Evolutionary conservation across 2,113 vertebrate species (phyloP).

Genomic region (Mus spicilegus): DNA sequence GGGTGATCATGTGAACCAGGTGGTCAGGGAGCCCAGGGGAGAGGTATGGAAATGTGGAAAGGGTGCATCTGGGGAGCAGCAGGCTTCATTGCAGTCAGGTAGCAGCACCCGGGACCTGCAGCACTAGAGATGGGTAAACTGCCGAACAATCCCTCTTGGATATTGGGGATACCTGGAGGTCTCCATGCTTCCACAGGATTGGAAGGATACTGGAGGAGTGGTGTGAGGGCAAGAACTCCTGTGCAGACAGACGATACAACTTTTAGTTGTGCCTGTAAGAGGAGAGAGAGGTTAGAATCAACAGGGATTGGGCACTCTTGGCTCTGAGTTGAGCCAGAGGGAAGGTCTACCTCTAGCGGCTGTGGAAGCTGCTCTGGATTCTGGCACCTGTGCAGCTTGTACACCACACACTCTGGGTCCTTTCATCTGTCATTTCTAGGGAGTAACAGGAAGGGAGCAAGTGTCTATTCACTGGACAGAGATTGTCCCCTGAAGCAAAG

Average conservation of each 20-base stretch:
- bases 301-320: neutral
- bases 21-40: neutral
- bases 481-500: no score
- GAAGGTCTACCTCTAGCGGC: neutral
- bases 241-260: neutral
- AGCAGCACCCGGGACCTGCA: neutral
- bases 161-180: neutral
- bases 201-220: neutral
- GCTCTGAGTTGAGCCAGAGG: neutral
- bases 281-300: neutral
- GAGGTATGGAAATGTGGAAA: neutral
- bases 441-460: neutral
- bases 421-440: neutral
- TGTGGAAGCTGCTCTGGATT: neutral
- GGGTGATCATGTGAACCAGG: no score
- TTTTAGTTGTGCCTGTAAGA: neutral
- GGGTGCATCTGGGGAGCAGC: neutral
- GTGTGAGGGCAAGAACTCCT: neutral
- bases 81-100: neutral
- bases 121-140: neutral
- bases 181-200: no score
- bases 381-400: neutral
- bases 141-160: neutral
- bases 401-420: no score
- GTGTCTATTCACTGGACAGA: neutral